Evolutionary conservation across 2,888 invertebrate genomes (phyloP).

Genomic region (Brachypalpus laphriformis): DNA sequence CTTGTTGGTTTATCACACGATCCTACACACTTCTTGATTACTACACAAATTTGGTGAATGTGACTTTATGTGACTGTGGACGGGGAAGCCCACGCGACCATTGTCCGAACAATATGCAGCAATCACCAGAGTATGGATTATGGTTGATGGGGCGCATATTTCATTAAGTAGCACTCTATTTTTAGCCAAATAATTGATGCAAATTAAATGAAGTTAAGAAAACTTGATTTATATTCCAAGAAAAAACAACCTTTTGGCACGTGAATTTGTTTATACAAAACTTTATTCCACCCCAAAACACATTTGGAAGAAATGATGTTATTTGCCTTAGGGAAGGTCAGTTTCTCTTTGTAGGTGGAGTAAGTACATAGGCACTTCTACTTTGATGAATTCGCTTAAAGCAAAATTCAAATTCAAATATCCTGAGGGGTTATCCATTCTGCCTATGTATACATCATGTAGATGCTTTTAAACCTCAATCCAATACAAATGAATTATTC

Average conservation of each 20-base stretch:
- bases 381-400: not conserved
- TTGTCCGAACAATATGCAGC: not conserved
- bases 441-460: not conserved
- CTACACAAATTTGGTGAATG: conserved; percentile 30
- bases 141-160: not conserved
- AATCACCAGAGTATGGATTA: not conserved
- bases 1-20: not conserved
- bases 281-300: not conserved
- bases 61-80: not conserved
- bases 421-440: not conserved
- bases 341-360: not conserved
- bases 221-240: not conserved
- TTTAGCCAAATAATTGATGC: conserved; percentile 50
- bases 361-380: not conserved
- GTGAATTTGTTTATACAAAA: not conserved
- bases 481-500: not conserved
- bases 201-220: conserved; percentile 42
- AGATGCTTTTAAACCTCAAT: not conserved
- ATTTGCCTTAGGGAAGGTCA: conserved; percentile 14
- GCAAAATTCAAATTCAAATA: not conserved
- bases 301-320: not conserved
- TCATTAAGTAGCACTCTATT: conserved; percentile 22
- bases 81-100: not conserved
- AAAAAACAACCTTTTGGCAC: not conserved
- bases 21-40: conserved; percentile 9